Evolutionary conservation across 2,113 vertebrate species (phyloP).

Genomic region (Nansenia antarctica): DNA sequence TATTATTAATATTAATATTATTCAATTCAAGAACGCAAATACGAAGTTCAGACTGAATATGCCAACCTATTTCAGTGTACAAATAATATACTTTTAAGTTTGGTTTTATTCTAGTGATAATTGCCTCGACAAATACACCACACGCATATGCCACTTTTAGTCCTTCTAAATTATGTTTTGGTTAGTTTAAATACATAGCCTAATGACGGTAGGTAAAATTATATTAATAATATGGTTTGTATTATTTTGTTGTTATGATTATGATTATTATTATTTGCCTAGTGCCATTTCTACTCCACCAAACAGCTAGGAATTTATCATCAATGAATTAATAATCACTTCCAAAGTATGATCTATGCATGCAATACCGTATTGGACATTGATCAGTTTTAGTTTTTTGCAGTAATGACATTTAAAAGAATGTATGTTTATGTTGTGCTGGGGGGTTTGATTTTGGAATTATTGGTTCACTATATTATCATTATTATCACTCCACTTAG

Average conservation of each 20-base stretch:
- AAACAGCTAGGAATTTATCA: constrained; percentile 1
- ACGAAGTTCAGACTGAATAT: background rate
- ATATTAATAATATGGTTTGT: background rate
- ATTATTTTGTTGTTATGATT: constrained; percentile 37
- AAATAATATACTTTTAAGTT: background rate
- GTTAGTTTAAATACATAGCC: constrained; percentile 23
- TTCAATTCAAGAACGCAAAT: background rate
- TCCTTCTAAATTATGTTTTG: constrained; percentile 3
- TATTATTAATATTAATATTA: too few relatives aligned
- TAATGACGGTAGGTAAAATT: background rate
- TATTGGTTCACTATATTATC: constrained; percentile 10
- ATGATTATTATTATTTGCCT: constrained; percentile 23
- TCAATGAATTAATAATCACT: constrained; percentile 4
- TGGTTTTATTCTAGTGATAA: background rate
- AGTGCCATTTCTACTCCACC: constrained; percentile 7
- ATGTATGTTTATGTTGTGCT: constrained; percentile 49
- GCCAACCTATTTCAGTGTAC: background rate
- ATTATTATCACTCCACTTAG: background rate
- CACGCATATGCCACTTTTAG: constrained; percentile 69
- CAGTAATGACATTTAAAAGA: constrained; percentile 55
- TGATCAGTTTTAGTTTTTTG: constrained; percentile 37
- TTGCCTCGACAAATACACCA: constrained; percentile 30
- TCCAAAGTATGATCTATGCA: constrained; percentile 37
- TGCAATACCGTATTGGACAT: constrained; percentile 32
- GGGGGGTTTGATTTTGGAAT: constrained; percentile 12